Evolutionary conservation across 2,113 vertebrate species (phyloP).

Genomic region (Macroglossus sobrinus): DNA sequence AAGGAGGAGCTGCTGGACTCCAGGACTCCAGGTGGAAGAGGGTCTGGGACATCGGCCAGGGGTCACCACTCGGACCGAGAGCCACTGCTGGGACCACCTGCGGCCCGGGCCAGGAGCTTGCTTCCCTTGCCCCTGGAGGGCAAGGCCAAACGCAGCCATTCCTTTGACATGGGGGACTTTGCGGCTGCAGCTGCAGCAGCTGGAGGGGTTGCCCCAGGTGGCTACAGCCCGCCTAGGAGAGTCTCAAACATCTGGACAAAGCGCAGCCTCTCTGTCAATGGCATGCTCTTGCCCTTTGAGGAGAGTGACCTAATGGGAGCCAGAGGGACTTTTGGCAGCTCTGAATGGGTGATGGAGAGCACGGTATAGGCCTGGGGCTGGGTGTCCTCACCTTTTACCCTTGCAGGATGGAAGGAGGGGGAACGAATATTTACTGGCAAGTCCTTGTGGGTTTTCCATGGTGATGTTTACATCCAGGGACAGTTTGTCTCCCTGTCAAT

Average conservation of each 20-base stretch:
- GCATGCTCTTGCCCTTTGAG: slow-evolving; percentile 94
- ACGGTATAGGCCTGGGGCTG: slow-evolving; percentile 88
- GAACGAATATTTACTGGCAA: slow-evolving; percentile 1
- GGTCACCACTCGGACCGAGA: slow-evolving; percentile 91
- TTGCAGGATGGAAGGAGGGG: background rate
- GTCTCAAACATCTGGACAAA: slow-evolving; percentile 99
- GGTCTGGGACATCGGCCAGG: slow-evolving; percentile 46
- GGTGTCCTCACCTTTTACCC: background rate
- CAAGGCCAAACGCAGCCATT: slow-evolving; percentile 96
- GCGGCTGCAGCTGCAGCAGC: slow-evolving; percentile 77
- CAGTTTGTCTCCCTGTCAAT: slow-evolving; percentile 34
- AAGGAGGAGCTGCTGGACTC: slow-evolving; percentile 85
- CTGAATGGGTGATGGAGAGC: slow-evolving; percentile 99
- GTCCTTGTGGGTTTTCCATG: slow-evolving; percentile 67
- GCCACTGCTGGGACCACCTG: slow-evolving; percentile 92
- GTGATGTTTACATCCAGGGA: slow-evolving; percentile 76
- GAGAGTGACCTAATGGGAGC: slow-evolving; percentile 85
- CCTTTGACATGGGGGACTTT: slow-evolving; percentile 97
- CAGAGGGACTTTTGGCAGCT: slow-evolving; percentile 88
- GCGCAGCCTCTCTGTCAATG: slow-evolving; percentile 96
- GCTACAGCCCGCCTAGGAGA: slow-evolving; percentile 91
- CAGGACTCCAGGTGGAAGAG: slow-evolving; percentile 84
- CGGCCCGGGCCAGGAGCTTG: slow-evolving; percentile 89
- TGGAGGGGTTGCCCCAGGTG: background rate
- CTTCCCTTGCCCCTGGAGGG: slow-evolving; percentile 92